Evolutionary conservation across 2,113 vertebrate genomes (phyloP).

Genomic region (Mohoua ochrocephala): DNA sequence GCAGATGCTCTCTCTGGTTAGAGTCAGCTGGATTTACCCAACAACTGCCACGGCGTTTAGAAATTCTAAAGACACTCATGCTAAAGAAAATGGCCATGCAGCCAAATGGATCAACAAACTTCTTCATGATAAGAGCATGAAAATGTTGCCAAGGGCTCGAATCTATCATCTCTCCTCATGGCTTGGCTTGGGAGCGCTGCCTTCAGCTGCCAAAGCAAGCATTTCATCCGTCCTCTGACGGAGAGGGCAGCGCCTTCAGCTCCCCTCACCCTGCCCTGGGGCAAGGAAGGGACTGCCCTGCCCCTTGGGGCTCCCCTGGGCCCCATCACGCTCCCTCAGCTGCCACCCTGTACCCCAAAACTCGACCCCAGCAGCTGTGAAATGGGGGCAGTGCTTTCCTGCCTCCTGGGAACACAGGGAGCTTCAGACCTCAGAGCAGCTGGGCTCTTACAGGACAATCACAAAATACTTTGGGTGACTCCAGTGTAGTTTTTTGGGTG

Average conservation of each 20-base stretch:
- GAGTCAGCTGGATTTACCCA: neutral
- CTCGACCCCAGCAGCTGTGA: neutral
- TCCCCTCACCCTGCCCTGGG: neutral
- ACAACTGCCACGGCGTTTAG: neutral
- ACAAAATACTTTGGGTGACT: neutral
- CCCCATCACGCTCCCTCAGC: neutral
- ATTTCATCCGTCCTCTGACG: neutral
- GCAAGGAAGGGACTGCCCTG: neutral
- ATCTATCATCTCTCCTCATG: neutral
- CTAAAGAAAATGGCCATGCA: neutral
- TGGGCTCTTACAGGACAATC: neutral
- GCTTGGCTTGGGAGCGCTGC: neutral
- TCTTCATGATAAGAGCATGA: neutral
- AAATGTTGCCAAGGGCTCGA: neutral
- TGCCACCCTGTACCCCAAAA: neutral
- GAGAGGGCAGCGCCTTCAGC: neutral
- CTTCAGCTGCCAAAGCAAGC: neutral
- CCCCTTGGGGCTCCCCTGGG: neutral
- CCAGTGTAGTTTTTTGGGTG: neutral
- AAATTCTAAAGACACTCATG: neutral
- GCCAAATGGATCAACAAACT: neutral
- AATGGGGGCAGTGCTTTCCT: neutral
- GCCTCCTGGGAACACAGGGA: neutral
- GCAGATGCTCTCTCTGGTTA: neutral
- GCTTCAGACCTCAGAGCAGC: neutral